phyloP scores from a whole-genome alignment of 1,140 invertebrate species.

The Subanguina moxae region DNA sequence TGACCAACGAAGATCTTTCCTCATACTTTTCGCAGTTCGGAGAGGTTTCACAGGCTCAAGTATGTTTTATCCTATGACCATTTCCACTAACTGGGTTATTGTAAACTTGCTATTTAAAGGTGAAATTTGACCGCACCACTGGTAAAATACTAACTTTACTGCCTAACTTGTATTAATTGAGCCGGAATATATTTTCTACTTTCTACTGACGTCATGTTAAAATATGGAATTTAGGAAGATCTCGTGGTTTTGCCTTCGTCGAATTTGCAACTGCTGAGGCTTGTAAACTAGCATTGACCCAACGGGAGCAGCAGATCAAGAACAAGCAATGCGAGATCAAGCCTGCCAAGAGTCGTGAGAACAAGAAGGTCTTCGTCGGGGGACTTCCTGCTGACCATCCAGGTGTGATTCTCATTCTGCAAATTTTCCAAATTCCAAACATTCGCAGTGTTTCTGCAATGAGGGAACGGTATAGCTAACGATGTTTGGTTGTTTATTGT shows the following conservation, averaged over 20 bases:
- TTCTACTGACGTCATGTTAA: neutral
- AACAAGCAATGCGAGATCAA: constrained; percentile 56
- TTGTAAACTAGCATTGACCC: constrained; percentile 47
- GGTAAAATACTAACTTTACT: constrained; percentile 12
- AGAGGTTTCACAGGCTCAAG: constrained; percentile 55
- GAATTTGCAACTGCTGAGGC: constrained; percentile 56
- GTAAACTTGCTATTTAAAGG: constrained; percentile 19
- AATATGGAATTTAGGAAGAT: constrained; percentile 22
- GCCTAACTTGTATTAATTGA: neutral
- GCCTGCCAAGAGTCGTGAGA: constrained; percentile 58
- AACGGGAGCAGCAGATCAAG: constrained; percentile 58
- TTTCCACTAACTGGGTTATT: neutral
- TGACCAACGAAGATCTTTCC: constrained; percentile 52
- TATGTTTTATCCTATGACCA: neutral
- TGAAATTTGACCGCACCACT: constrained; percentile 56
- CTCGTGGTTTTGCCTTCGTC: constrained; percentile 58
- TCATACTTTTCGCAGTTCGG: constrained; percentile 53
- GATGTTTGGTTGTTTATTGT: neutral
- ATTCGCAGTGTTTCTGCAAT: no score
- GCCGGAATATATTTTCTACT: neutral
- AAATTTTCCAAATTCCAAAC: no score
- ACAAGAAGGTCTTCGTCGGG: constrained; percentile 59
- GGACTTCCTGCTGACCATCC: constrained; percentile 54
- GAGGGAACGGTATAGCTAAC: constrained; percentile 14
- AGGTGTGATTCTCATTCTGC: no score